These are phyloP conservation scores for Mythimna albipuncta DNA, from an alignment of 2,888 invertebrate genomes.

Conservation along the genomic window DNA sequence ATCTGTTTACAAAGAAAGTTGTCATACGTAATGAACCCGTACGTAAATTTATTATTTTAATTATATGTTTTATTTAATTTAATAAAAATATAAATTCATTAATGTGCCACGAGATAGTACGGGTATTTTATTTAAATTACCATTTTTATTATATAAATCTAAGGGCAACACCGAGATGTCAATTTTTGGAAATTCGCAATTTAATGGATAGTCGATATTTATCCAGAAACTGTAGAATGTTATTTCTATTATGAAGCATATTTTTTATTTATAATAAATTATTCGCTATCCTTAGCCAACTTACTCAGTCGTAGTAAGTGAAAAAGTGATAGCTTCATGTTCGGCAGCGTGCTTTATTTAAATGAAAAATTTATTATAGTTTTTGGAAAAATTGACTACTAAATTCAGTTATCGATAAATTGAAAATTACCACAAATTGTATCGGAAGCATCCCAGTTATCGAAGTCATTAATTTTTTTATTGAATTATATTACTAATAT, in stretches of 20 bases:
- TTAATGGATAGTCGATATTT: constrained; percentile 2
- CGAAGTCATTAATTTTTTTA: constrained; percentile 74
- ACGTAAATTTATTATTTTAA: constrained; percentile 70
- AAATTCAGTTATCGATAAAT: constrained; percentile 6
- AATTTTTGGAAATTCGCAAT: constrained; percentile 51
- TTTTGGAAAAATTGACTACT: constrained; percentile 9
- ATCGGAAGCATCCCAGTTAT: constrained; percentile 65
- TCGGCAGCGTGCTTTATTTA: constrained; percentile 60
- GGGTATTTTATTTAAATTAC: constrained; percentile 82
- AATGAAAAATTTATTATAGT: constrained; percentile 30
- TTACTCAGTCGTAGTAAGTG: constrained; percentile 75
- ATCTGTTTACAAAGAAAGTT: constrained; percentile 79
- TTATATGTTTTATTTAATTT: constrained; percentile 67
- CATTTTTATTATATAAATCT: constrained; percentile 66
- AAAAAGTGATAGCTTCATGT: constrained; percentile 69
- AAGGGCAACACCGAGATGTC: constrained; percentile 47
- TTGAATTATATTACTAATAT: constrained; percentile 65
- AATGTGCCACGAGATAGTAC: constrained; percentile 86
- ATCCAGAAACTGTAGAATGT: constrained; percentile 35
- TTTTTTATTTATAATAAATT: constrained; percentile 40
- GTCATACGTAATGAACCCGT: constrained; percentile 72
- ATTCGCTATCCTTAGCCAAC: constrained; percentile 72
- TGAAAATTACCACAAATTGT: constrained; percentile 54
- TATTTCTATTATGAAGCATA: constrained; percentile 42
- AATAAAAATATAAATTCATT: constrained; percentile 72